Evolutionary conservation across 2,888 invertebrate species (phyloP).

Genomic region (Yponomeuta malinellus): DNA sequence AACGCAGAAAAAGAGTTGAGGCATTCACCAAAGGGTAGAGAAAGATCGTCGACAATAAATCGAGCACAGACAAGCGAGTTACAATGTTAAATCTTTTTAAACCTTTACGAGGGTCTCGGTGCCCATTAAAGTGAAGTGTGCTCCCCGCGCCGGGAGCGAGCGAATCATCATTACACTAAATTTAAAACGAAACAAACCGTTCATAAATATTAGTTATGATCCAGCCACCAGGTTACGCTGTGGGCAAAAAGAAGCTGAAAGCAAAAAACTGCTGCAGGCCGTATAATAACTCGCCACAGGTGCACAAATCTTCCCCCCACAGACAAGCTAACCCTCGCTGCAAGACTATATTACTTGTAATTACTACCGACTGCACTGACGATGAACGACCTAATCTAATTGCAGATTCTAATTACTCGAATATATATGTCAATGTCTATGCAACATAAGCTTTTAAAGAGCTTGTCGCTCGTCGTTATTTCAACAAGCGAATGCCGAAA

Average conservation of each 20-base stretch:
- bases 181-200: constrained; percentile 59
- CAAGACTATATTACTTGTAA: constrained; percentile 14
- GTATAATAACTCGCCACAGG: constrained; percentile 6
- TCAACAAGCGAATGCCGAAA: not conserved
- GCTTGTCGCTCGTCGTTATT: not conserved
- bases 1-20: constrained; percentile 16
- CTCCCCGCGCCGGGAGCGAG: constrained; percentile 29
- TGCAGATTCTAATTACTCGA: constrained; percentile 3
- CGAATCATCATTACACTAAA: constrained; percentile 53
- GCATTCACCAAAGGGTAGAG: constrained; percentile 6
- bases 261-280: constrained; percentile 15
- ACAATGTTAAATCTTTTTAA: constrained; percentile 30
- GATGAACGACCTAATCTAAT: constrained; percentile 11
- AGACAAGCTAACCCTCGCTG: constrained; percentile 8
- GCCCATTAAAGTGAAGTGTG: constrained; percentile 28
- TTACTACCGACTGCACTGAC: constrained; percentile 10
- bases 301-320: constrained; percentile 12
- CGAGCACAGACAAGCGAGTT: constrained; percentile 25
- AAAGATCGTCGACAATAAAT: constrained; percentile 29
- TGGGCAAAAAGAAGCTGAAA: constrained; percentile 33
- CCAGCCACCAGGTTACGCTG: constrained; percentile 57
- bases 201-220: constrained; percentile 61
- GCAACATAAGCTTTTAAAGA: not conserved
- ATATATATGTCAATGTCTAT: not conserved
- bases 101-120: constrained; percentile 18